These are phyloP conservation scores for Machimus rusticus DNA, from an alignment of 2,888 invertebrate species.

Conservation along the genomic window DNA sequence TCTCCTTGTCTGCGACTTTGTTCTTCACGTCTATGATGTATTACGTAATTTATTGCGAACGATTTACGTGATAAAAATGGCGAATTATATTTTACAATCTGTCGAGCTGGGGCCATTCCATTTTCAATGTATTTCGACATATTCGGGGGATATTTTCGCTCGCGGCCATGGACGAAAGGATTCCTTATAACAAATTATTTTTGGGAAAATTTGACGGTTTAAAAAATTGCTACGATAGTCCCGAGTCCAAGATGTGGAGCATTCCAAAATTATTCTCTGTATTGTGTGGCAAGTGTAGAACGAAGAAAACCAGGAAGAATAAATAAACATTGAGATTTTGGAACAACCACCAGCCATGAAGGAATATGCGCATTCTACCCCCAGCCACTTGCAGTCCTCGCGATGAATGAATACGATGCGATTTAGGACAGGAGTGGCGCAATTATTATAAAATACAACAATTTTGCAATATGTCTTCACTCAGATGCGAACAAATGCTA, in stretches of 20 bases:
- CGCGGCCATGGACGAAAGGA: background rate
- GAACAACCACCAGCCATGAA: background rate
- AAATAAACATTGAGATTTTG: background rate
- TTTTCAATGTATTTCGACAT: conserved; percentile 36
- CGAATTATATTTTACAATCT: conserved; percentile 40
- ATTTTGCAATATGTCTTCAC: background rate
- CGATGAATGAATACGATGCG: background rate
- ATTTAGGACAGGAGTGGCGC: background rate
- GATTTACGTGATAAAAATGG: conserved; percentile 41
- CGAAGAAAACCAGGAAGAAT: background rate
- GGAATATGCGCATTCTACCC: background rate
- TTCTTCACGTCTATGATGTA: conserved; percentile 33
- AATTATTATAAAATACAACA: background rate
- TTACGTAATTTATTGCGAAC: conserved; percentile 39
- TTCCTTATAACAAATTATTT: conserved; percentile 10
- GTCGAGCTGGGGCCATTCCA: conserved; percentile 32
- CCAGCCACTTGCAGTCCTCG: background rate
- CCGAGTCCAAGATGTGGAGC: background rate
- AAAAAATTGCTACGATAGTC: background rate
- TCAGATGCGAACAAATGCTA: background rate
- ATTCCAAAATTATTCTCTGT: background rate
- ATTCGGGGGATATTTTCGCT: conserved; percentile 18
- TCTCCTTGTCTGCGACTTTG: conserved; percentile 21
- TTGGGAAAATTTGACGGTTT: conserved; percentile 19
- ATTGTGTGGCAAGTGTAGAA: background rate